These are phyloP conservation scores for Meteorus cinctellus DNA, from an alignment of 2,888 invertebrate genomes.

Conservation along the genomic window DNA sequence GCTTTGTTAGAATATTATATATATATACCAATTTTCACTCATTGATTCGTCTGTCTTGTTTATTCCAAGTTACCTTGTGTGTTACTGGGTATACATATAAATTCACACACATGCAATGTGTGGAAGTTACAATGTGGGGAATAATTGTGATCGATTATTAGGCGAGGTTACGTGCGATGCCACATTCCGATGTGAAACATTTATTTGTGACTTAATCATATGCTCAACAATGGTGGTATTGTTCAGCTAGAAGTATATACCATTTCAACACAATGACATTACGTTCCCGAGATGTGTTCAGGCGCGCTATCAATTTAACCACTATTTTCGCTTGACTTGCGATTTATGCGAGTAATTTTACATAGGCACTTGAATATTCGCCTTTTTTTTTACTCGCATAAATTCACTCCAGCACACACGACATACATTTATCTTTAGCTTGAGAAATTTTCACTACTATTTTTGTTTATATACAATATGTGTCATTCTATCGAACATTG, in stretches of 20 bases:
- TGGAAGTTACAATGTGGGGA: not conserved
- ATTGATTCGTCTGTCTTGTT: conserved; percentile 8
- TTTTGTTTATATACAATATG: too few relatives aligned
- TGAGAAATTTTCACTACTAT: too few relatives aligned
- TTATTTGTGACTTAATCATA: conserved; percentile 67
- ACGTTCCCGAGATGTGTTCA: too few relatives aligned
- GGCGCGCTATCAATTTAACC: too few relatives aligned
- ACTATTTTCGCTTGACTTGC: not conserved
- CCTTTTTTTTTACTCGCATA: not conserved
- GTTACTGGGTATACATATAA: not conserved
- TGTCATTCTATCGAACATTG: too few relatives aligned
- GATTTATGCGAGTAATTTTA: conserved; percentile 1
- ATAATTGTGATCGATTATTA: conserved; percentile 4
- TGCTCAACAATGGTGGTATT: conserved; percentile 64
- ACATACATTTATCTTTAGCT: not conserved
- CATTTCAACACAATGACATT: conserved; percentile 2
- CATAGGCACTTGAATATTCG: not conserved
- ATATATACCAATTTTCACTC: conserved; percentile 8
- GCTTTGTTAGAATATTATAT: conserved; percentile 52
- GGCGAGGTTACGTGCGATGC: conserved; percentile 4
- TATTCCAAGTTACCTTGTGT: conserved; percentile 6
- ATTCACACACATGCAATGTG: not conserved
- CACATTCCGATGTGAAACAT: conserved; percentile 51
- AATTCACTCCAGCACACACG: not conserved
- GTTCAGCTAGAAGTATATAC: conserved; percentile 53